These are phyloP conservation scores for Mustelus asterias DNA, from an alignment of 2,113 vertebrate genomes.

Conservation along the genomic window DNA sequence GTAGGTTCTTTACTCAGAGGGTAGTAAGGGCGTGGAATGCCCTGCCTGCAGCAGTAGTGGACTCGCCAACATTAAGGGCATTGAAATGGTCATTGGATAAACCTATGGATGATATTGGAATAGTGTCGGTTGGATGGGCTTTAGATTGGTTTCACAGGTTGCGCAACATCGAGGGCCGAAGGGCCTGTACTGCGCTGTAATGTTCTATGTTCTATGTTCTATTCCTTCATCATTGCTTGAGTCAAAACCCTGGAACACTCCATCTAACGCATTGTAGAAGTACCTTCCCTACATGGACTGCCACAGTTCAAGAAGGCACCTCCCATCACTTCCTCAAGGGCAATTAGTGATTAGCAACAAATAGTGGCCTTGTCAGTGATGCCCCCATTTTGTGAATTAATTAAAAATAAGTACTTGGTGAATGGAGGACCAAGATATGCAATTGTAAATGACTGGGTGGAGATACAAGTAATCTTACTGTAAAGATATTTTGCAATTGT, in stretches of 20 bases:
- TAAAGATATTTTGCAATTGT: not conserved
- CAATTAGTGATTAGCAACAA: not conserved
- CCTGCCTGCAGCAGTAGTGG: no score
- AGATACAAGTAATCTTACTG: not conserved
- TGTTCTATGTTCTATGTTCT: no score
- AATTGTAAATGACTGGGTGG: not conserved
- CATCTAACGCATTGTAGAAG: not conserved
- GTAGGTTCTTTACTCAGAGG: no score
- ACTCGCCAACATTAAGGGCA: no score
- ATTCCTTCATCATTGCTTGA: not conserved
- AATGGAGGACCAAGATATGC: not conserved
- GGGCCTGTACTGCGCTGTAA: no score
- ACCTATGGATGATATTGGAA: no score
- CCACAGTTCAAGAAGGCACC: not conserved
- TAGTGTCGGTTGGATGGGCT: no score
- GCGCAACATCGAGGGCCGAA: no score
- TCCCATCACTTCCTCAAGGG: not conserved
- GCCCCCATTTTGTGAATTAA: not conserved
- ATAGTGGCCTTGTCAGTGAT: not conserved
- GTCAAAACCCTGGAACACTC: not conserved
- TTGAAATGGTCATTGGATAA: no score
- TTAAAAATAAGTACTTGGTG: not conserved
- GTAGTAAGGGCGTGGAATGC: no score
- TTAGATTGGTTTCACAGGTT: no score
- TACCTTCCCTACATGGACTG: not conserved